Evolutionary conservation across 2,113 vertebrate genomes (phyloP), one percentile per base, ranked within the genome.

Genomic region (Brachypteracias leptosomus): DNA sequence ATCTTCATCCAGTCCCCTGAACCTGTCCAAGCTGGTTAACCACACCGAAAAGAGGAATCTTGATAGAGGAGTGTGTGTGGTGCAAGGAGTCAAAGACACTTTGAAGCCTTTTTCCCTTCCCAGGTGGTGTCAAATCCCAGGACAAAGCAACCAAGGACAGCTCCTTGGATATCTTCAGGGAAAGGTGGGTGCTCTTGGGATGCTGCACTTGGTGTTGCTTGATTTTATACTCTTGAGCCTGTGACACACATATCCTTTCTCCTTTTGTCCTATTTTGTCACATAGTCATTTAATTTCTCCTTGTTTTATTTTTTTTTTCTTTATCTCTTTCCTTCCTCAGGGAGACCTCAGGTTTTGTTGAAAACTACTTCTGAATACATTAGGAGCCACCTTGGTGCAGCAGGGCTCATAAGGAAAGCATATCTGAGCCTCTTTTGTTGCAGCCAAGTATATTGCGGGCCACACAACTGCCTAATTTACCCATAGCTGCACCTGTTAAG

Each of bases 11-110:
- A 22, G 16, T 76, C 24, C 3, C 5, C 33, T 76, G 47, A 55
- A 12, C 8, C 13, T 0, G 17, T 88, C 8, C 21, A 59, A 80
- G 8, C 6, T 79, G 16, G 1, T 25, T 83, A 9, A 63, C 2
- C 10, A 6, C 7, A 33, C 3, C 0, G 0, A 62, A 61, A n/a
- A 52, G 16, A n/a, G 13, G 3, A 44, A 22, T 12, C 25, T 51
- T 79, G 19, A 24, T 11, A 33, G 29, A 83, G 26, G 6, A 0
- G 1, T 20, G 8, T 47, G 6, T 73, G 35, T 61, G 5, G 2
- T 54, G 15, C 52, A 8, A 11, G 8, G 6, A 6, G 2, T 49
- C 47, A 82, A 18, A 85, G 22, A 3, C 13, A 51, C 29, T 35
- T 11, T 31, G 21, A 3, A 11, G 12, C 3, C 5, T 62, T 70